Conservation (phyloP, 1,140 invertebrate genomes). For the Sweltsa coloradensis region DNA sequence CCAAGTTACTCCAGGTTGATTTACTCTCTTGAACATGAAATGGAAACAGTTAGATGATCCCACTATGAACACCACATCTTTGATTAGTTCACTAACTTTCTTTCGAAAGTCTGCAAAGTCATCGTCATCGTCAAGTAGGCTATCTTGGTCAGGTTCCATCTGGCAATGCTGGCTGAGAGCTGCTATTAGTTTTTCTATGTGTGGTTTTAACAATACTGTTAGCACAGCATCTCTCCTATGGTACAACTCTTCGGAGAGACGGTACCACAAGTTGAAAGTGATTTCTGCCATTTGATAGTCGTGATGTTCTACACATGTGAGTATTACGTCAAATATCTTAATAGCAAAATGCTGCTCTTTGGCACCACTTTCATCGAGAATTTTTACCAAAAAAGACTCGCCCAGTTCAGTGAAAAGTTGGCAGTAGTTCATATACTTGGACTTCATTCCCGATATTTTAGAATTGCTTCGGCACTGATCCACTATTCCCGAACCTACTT, state of each 20-base stretch:
- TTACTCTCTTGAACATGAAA: conserved; percentile 73
- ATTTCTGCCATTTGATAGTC: conserved; percentile 97
- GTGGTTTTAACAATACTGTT: conserved; percentile 72
- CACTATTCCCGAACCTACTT: conserved; percentile 40
- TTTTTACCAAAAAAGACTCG: conserved; percentile 78
- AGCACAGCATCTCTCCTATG: conserved; percentile 69
- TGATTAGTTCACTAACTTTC: conserved; percentile 85
- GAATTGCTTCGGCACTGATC: not conserved
- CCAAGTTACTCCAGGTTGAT: conserved; percentile 63
- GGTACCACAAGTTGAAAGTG: conserved; percentile 95
- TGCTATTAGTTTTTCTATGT: conserved; percentile 78
- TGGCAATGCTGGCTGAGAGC: conserved; percentile 77
- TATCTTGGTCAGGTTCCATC: conserved; percentile 82
- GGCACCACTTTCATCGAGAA: conserved; percentile 44
- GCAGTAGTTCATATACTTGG: conserved; percentile 78
- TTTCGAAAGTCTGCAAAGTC: conserved; percentile 79
- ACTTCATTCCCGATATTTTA: conserved; percentile 1
- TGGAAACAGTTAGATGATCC: conserved; percentile 84
- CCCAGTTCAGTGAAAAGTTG: conserved; percentile 91
- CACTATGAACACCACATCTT: conserved; percentile 96
- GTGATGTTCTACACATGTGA: conserved; percentile 90
- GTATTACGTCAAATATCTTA: conserved; percentile 74
- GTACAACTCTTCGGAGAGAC: conserved; percentile 87
- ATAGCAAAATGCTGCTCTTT: conserved; percentile 65
- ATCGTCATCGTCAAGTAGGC: conserved; percentile 77